These are phyloP conservation scores for Chrysopilus asiliformis DNA, from an alignment of 2,888 invertebrate species.

Conservation along the genomic window DNA sequence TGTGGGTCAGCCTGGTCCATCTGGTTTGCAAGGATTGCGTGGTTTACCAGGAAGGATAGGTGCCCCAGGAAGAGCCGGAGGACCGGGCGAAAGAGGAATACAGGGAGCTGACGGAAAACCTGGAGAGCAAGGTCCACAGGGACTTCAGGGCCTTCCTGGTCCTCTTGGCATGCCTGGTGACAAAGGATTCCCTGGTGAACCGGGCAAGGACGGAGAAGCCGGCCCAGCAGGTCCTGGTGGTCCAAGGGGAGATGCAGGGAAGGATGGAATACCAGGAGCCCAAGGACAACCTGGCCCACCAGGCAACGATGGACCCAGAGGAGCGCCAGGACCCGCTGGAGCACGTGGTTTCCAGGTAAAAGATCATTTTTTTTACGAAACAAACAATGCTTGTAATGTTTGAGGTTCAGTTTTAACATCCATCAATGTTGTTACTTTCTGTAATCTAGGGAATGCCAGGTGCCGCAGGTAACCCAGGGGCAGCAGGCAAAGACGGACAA, in stretches of 20 bases:
- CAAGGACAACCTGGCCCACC: slow-evolving; percentile 59
- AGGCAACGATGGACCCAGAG: slow-evolving; percentile 61
- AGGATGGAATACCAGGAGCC: slow-evolving; percentile 61
- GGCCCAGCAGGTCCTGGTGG: slow-evolving; percentile 64
- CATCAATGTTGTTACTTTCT: neutral
- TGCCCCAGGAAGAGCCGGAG: slow-evolving; percentile 53
- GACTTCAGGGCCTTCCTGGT: slow-evolving; percentile 67
- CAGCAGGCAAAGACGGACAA: slow-evolving; percentile 70
- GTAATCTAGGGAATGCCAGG: slow-evolving; percentile 54
- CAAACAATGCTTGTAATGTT: neutral
- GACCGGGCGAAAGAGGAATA: slow-evolving; percentile 57
- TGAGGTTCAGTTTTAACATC: neutral
- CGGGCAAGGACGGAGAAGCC: slow-evolving; percentile 59
- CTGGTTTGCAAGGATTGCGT: slow-evolving; percentile 45
- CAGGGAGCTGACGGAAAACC: slow-evolving; percentile 75
- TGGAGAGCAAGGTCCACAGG: slow-evolving; percentile 69
- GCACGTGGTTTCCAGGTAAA: slow-evolving; percentile 66
- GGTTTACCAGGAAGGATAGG: slow-evolving; percentile 58
- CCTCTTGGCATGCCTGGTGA: slow-evolving; percentile 55
- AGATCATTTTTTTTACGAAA: neutral
- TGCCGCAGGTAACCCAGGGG: slow-evolving; percentile 54
- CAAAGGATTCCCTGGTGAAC: slow-evolving; percentile 52
- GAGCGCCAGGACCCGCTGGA: slow-evolving; percentile 61
- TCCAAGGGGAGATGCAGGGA: slow-evolving; percentile 64
- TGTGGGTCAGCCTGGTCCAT: slow-evolving; percentile 43